A percentile compares a stretch with the other conserved stretches of the same genome.
These are phyloP conservation scores for Bombylius discolor DNA, from an alignment of 2,888 invertebrate species.

Conservation along the genomic window DNA sequence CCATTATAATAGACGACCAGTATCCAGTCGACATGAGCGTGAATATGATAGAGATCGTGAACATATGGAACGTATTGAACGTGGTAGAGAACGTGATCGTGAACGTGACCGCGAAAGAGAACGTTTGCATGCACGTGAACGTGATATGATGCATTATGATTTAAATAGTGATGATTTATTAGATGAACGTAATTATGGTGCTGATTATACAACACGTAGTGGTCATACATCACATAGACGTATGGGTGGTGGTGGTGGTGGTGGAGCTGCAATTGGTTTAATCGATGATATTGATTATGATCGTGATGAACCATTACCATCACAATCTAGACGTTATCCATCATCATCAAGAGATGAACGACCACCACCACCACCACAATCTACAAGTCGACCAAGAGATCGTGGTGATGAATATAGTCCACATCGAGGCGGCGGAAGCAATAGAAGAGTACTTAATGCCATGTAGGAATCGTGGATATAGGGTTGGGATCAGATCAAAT, in stretches of 20 bases:
- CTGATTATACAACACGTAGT: constrained; percentile 27
- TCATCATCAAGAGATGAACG: constrained; percentile 18
- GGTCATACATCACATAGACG: constrained; percentile 18
- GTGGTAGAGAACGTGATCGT: constrained; percentile 18
- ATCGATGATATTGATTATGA: constrained; percentile 32
- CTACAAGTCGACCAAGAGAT: constrained; percentile 21
- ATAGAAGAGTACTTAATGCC: constrained; percentile 39
- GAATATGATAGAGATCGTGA: constrained; percentile 25
- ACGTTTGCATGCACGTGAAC: constrained; percentile 33
- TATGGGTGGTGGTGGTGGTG: constrained; percentile 15
- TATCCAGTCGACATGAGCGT: constrained; percentile 27
- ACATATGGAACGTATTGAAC: constrained; percentile 13
- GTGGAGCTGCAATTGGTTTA: constrained; percentile 18
- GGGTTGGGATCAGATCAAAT: constrained; percentile 39
- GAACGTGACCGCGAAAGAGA: constrained; percentile 29
- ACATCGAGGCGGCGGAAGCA: constrained; percentile 38
- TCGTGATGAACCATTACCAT: constrained; percentile 27
- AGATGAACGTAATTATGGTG: constrained; percentile 32
- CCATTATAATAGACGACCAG: constrained; percentile 33
- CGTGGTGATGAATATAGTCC: constrained; percentile 35
- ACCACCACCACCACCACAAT: constrained; percentile 22
- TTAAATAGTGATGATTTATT: constrained; percentile 34
- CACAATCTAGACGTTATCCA: constrained; percentile 12
- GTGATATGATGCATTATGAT: constrained; percentile 36
- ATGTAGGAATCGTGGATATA: constrained; percentile 41